These are phyloP conservation scores for Sesia bembeciformis DNA, from an alignment of 2,888 invertebrate genomes.

Conservation along the genomic window DNA sequence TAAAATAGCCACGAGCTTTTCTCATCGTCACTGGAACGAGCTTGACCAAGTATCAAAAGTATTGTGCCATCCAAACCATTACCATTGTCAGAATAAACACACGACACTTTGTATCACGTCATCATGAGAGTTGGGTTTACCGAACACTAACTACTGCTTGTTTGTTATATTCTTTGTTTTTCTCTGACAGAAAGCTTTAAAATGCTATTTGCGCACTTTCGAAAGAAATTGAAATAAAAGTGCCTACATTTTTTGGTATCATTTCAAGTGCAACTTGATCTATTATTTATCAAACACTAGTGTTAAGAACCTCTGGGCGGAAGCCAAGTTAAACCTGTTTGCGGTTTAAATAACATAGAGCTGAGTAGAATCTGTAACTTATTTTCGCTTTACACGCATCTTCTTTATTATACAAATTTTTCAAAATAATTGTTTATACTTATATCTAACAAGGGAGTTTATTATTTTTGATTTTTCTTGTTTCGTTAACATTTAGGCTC, in stretches of 20 bases:
- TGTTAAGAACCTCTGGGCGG: conserved; percentile 41
- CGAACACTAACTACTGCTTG: conserved; percentile 35
- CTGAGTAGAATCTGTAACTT: background rate
- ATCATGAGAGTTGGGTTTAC: conserved; percentile 11
- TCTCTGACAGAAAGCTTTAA: background rate
- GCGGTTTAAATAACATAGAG: conserved; percentile 90
- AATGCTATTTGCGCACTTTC: background rate
- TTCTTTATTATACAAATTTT: background rate
- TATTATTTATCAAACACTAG: conserved; percentile 17
- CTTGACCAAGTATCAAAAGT: conserved; percentile 3
- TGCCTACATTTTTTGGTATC: background rate
- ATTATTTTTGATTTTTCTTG: too few relatives aligned
- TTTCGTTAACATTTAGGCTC: too few relatives aligned
- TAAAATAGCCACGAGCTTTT: conserved; percentile 36
- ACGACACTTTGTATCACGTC: background rate
- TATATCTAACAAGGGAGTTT: too few relatives aligned
- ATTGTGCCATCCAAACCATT: conserved; percentile 2
- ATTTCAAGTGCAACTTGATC: conserved; percentile 6
- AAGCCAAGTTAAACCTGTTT: conserved; percentile 26
- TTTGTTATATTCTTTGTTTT: conserved; percentile 14
- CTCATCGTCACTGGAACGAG: conserved; percentile 9
- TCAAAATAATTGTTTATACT: background rate
- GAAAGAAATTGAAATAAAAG: background rate
- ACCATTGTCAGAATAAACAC: background rate
- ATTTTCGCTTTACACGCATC: background rate